Percentiles rank a stretch among this genome's conserved stretches.
Evolutionary conservation across 2,797 vertebrate genomes (phyloP).

Genomic region (Dallia pectoralis): DNA sequence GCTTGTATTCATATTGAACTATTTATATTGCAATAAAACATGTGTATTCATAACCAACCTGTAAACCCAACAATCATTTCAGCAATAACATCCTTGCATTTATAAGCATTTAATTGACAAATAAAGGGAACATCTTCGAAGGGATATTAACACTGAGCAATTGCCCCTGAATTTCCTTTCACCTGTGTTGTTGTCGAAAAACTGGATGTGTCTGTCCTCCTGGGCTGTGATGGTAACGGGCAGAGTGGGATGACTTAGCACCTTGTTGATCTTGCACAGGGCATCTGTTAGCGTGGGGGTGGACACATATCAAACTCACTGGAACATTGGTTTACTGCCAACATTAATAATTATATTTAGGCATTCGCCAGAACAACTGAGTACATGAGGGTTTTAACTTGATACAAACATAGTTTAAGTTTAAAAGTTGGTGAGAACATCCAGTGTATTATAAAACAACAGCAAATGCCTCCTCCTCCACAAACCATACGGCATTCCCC

Average conservation of each 20-base stretch:
- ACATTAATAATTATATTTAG: not conserved
- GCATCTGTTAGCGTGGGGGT: conserved; percentile 49
- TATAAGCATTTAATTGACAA: too few relatives aligned
- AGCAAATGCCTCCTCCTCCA: too few relatives aligned
- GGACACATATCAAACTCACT: not conserved
- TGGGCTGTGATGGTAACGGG: conserved; percentile 96
- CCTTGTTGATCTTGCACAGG: conserved; percentile 93
- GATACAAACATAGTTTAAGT: not conserved
- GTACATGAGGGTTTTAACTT: not conserved
- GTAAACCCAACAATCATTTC: too few relatives aligned
- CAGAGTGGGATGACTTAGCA: conserved; percentile 96
- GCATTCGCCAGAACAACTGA: not conserved
- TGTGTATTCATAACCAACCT: too few relatives aligned
- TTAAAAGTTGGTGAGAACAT: not conserved
- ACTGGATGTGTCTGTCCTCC: conserved; percentile 96
- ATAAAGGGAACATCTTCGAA: too few relatives aligned
- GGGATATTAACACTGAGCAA: too few relatives aligned
- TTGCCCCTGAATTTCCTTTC: not conserved
- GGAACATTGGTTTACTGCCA: not conserved
- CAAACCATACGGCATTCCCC: too few relatives aligned
- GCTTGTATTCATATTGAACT: not conserved
- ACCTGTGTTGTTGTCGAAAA: conserved; percentile 98
- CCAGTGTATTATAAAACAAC: not conserved
- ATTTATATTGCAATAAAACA: not conserved
- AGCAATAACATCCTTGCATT: too few relatives aligned